Evolutionary conservation across 2,797 vertebrate species (phyloP).

Genomic region (Pseudochromis fuscus): DNA sequence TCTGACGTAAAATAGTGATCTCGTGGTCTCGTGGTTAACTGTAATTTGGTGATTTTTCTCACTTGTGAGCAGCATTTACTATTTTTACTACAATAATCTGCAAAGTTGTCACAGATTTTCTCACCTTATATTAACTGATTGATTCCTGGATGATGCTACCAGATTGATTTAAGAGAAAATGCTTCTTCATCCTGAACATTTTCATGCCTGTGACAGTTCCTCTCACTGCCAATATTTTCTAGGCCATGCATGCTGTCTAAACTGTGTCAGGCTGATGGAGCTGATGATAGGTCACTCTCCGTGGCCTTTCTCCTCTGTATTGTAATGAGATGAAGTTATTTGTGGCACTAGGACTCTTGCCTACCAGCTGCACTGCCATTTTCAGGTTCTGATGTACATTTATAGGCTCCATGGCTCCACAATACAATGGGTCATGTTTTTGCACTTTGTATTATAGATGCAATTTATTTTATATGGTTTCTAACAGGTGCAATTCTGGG

Average conservation of each 20-base stretch:
- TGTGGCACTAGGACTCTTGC: slow-evolving; percentile 42
- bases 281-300: slow-evolving; percentile 52
- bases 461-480: background rate
- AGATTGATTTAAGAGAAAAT: background rate
- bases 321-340: slow-evolving; percentile 72
- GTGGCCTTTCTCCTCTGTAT: slow-evolving; percentile 41
- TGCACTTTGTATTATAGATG: background rate
- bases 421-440: background rate
- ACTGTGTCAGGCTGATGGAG: slow-evolving; percentile 64
- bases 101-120: background rate
- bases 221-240: slow-evolving; percentile 45
- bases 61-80: too few species aligned
- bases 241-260: slow-evolving; percentile 47
- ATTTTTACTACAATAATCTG: too few species aligned
- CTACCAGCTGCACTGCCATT: slow-evolving; percentile 20
- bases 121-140: background rate
- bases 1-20: background rate
- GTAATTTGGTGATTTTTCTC: too few species aligned
- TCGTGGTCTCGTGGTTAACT: background rate
- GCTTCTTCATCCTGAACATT: slow-evolving; percentile 15
- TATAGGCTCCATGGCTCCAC: background rate
- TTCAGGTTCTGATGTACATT: slow-evolving; percentile 27
- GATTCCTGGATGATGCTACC: background rate
- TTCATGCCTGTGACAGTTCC: slow-evolving; percentile 9
- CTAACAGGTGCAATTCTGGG: background rate